Base-by-base conservation (phyloP, 2,888 invertebrate genomes). In the Epirrita christyi region DNA sequence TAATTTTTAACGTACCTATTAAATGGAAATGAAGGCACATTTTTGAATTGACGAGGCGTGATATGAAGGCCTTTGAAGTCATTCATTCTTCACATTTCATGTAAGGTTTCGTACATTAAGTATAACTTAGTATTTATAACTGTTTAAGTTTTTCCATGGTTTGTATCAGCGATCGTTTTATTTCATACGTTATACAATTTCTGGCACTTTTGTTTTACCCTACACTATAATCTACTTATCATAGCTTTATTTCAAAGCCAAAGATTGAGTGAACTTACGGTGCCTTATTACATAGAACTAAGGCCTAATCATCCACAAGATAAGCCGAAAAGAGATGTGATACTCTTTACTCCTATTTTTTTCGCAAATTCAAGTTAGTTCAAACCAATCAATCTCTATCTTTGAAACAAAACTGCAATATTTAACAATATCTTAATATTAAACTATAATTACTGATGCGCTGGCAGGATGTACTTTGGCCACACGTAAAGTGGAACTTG, bases 201-300 rank as follows among this genome's bases (percentile, higher is more conserved):
- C 86, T 91, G 90, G 90, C 90, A 90, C 89, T 78, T 86, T 87
- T 84, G 72, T 76, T 80, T 85, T 81, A 85, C 50, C 59, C 79
- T 85, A 85, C 58, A 59, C 61, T 66, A 64, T 76, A 80, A 56
- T 64, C 83, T 81, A 76, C 61, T 75, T 81, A 84, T 81, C 83
- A 85, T 85, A 82, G 77, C 75, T 75, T 71, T 73, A 68, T 70
- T 38, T 28, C 29, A 50, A 55, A 52, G 28, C 36, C 46, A 51
- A 29, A 21, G 10, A 21, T 41, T 41, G 21, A 21, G 14, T 1
- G 3, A 10, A n/a, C 21, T 27, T 0, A 21, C 21, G 2, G 21
- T 3, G 21, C 21, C 21, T 21, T 21, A 3, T 2, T 21, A 21
- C 2, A 21, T 21, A 21, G 2, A 21, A 21, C 21, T 21, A 8